Base-by-base conservation (phyloP, 2,113 vertebrate genomes). In the Xerus inauris region DNA sequence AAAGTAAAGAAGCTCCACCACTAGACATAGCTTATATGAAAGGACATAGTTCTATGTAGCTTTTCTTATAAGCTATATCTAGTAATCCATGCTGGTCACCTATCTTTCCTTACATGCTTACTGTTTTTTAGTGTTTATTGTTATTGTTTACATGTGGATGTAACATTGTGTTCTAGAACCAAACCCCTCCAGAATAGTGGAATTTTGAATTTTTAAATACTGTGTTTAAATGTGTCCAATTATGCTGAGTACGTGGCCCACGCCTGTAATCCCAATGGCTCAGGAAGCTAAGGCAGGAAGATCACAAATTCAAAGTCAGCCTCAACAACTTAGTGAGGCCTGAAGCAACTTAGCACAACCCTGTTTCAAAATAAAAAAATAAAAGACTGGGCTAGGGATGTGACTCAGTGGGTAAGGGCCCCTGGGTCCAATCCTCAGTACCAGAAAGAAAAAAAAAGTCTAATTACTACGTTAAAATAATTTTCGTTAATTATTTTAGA, bases 121-220 rank as follows among this genome's bases (percentile, higher is more conserved):
- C 42, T 22, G 88, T 64, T 72, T 91, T 96, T 91, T 89, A 30
- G n/a, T n/a, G n/a, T n/a, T n/a, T n/a, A 26, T 75, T 79, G 24
- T 93, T 91, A 89, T 22, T 95, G 64, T 92, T 94, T 90, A 12
- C 28, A 9, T 95, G 32, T 89, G 9, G 20, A 40, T 94, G 6
- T 72, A 51, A 73, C 7, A 51, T 49, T 79, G 49, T 83, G 89
- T 87, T 71, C 45, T n/a, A 88, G 80, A 95, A 62, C 94, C 42
- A 79, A 47, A 64, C 22, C 6, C 35, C n/a, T 86, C 16, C 40
- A 72, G 79, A 54, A 79, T 42, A 73, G 40, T 81, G 30, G 47
- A 81, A 95, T 94, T 87, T 95, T 82, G 10, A 67, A 13, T 71
- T 82, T 87, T 89, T 87, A 40, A 7, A 2, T 87, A 69, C 79